Conservation (phyloP, 2,797 vertebrate genomes). For the Danio kyathit region DNA sequence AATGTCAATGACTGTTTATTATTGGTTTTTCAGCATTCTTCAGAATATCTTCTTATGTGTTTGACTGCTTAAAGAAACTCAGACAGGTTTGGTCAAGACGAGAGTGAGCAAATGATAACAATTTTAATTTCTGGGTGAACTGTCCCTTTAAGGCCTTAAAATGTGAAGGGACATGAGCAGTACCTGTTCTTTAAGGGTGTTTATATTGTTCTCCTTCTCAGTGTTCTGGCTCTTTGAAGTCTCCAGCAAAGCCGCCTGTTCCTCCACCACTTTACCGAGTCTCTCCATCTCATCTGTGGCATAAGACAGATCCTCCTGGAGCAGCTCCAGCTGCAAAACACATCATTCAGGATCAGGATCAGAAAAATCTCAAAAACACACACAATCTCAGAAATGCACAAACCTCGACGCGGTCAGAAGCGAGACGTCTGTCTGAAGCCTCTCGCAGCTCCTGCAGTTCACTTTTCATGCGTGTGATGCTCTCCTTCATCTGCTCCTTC, state of each 20-base stretch:
- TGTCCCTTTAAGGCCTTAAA: no score
- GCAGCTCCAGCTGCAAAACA: conserved; percentile 84
- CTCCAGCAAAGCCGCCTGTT: conserved; percentile 84
- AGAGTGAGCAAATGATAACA: no score
- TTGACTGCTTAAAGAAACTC: no score
- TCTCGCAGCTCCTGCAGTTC: conserved; percentile 86
- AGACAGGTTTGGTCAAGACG: no score
- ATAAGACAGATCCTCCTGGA: conserved; percentile 89
- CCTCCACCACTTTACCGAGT: conserved; percentile 88
- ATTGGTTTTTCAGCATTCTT: no score
- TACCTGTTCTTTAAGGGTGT: conserved; percentile 86
- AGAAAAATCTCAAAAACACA: neutral
- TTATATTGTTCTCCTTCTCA: conserved; percentile 82
- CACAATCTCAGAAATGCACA: neutral
- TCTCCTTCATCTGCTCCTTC: conserved; percentile 79
- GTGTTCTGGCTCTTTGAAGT: conserved; percentile 80
- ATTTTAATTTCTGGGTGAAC: no score
- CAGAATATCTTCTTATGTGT: no score
- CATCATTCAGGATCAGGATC: neutral
- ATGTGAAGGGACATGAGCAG: neutral
- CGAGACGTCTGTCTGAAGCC: conserved; percentile 77
- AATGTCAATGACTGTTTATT: no score
- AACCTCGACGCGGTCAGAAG: conserved; percentile 91
- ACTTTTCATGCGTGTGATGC: conserved; percentile 77
- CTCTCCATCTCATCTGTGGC: conserved; percentile 87